Conservation (phyloP, 2,888 invertebrate species). For the Amblyjoppa proteus region DNA sequence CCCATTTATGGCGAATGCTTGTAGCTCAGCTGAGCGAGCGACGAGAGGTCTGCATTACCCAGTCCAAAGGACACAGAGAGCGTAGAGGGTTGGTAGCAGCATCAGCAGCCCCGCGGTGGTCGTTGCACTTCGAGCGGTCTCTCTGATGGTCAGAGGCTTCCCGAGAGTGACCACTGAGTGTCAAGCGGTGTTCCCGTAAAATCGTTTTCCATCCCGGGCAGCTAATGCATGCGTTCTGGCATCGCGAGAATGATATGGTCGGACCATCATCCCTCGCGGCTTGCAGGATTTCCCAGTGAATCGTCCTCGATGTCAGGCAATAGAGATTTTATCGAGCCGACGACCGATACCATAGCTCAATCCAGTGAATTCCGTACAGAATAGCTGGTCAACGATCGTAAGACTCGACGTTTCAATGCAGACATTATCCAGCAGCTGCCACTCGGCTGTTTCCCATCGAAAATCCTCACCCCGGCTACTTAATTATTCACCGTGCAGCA, state of each 20-base stretch:
- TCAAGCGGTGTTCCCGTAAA: slow-evolving; percentile 73
- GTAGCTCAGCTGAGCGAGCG: slow-evolving; percentile 49
- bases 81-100: slow-evolving; percentile 33
- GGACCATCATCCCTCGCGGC: slow-evolving; percentile 26
- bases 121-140: slow-evolving; percentile 53
- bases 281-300: slow-evolving; percentile 32
- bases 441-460: not conserved
- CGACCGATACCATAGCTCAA: not conserved
- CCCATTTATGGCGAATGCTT: slow-evolving; percentile 70
- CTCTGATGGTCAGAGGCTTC: slow-evolving; percentile 61
- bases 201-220: slow-evolving; percentile 70
- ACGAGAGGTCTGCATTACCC: slow-evolving; percentile 60
- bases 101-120: slow-evolving; percentile 55
- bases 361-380: not conserved
- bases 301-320: not conserved
- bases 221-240: slow-evolving; percentile 70
- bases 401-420: not conserved
- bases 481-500: slow-evolving; percentile 64
- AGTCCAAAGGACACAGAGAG: slow-evolving; percentile 46
- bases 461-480: slow-evolving; percentile 21
- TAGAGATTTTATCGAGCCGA: not conserved
- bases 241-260: slow-evolving; percentile 39
- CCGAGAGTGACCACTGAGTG: slow-evolving; percentile 75
- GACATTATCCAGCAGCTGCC: not conserved
- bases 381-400: not conserved